A percentile compares a stretch with the other conserved stretches of the same genome.
Evolutionary conservation across 2,888 invertebrate species (phyloP).

Genomic region (Apantesis nais): DNA sequence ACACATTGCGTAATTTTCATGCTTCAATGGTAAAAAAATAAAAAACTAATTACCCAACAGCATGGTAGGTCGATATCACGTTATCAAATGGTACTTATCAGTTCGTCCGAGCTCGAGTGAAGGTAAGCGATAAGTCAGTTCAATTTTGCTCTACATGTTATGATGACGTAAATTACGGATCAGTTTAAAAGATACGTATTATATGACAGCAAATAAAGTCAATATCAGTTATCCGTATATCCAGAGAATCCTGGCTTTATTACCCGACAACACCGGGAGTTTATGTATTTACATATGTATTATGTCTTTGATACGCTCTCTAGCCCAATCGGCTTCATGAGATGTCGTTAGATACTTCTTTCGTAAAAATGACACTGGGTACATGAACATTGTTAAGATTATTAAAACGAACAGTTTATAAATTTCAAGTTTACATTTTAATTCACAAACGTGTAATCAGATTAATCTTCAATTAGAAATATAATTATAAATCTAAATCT

Average conservation of each 20-base stretch:
- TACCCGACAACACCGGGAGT: neutral
- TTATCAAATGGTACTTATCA: constrained; percentile 35
- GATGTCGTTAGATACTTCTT: neutral
- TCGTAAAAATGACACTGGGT: neutral
- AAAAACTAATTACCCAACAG: constrained; percentile 10
- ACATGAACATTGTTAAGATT: neutral
- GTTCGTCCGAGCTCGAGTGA: neutral
- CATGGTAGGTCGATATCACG: constrained; percentile 14
- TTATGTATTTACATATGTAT: neutral
- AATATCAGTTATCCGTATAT: neutral
- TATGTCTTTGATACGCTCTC: neutral
- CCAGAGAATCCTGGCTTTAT: neutral
- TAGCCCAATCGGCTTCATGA: neutral
- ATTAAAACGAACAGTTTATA: too few species aligned
- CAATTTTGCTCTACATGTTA: neutral
- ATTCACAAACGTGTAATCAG: too few species aligned
- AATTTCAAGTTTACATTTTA: too few species aligned
- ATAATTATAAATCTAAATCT: too few species aligned
- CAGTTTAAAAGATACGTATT: neutral
- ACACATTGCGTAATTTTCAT: constrained; percentile 60
- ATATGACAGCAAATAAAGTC: neutral
- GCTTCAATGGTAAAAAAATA: constrained; percentile 18
- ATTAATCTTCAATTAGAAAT: too few species aligned
- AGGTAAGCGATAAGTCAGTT: constrained; percentile 10
- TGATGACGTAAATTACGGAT: constrained; percentile 1